Conservation (phyloP, 2,888 invertebrate species). For the Amitus sp. region DNA sequence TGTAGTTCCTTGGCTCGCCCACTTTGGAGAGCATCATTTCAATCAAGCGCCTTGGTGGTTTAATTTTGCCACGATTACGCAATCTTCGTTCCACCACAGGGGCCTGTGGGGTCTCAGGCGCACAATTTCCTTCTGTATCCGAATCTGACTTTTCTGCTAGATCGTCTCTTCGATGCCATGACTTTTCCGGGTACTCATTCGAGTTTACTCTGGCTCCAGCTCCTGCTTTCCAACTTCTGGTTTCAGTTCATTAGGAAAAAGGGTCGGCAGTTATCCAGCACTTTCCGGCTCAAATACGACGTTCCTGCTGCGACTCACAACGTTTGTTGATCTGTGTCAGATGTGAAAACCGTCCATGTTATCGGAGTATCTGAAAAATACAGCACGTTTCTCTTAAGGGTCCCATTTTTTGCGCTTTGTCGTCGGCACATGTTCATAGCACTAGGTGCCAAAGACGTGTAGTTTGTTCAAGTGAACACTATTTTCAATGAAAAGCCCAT, state of each 20-base stretch:
- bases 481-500: slow-evolving; percentile 24
- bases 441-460: slow-evolving; percentile 21
- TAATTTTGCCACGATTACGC: slow-evolving; percentile 6
- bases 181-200: too few species aligned
- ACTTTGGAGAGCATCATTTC: slow-evolving; percentile 16
- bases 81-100: slow-evolving; percentile 5
- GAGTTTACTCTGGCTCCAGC: too few species aligned
- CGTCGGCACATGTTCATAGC: slow-evolving; percentile 16
- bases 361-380: slow-evolving; percentile 18
- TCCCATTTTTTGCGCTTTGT: slow-evolving; percentile 19
- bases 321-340: slow-evolving; percentile 15
- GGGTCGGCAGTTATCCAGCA: slow-evolving; percentile 1
- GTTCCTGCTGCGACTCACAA: slow-evolving; percentile 13
- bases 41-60: slow-evolving; percentile 12
- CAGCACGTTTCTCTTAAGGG: slow-evolving; percentile 12
- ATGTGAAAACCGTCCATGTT: slow-evolving; percentile 18
- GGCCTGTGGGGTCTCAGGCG: neutral
- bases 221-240: too few species aligned
- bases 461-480: slow-evolving; percentile 20
- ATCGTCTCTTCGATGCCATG: neutral
- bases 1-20: slow-evolving; percentile 14
- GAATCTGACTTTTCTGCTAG: too few species aligned
- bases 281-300: slow-evolving; percentile 19
- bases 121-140: too few species aligned
- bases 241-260: slow-evolving; percentile 6